A percentile compares a stretch with the other conserved stretches of the same genome.
Conservation (phyloP, 1,140 invertebrate species). For the Eumeta japonica region DNA sequence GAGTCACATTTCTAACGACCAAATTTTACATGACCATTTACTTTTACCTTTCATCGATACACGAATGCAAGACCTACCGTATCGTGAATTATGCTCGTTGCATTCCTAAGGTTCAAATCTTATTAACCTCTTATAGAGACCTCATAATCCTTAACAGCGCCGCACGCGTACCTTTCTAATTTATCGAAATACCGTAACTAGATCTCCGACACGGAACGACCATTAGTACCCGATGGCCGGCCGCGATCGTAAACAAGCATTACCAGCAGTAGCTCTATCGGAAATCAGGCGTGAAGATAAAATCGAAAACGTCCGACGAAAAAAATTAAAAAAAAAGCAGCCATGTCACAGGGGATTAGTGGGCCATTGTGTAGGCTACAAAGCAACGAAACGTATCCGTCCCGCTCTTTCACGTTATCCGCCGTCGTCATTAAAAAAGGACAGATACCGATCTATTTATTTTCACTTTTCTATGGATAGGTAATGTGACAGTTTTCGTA, state of each 20-base stretch:
- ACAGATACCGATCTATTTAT: constrained; percentile 38
- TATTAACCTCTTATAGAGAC: no score
- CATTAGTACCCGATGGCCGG: constrained; percentile 49
- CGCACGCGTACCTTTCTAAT: constrained; percentile 10
- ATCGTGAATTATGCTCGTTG: no score
- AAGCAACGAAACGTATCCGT: constrained; percentile 46
- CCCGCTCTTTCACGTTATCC: constrained; percentile 18
- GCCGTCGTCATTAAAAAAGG: constrained; percentile 18
- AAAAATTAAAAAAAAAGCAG: constrained; percentile 30
- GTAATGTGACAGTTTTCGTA: constrained; percentile 52
- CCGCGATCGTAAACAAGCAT: constrained; percentile 37
- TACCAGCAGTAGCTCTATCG: constrained; percentile 39
- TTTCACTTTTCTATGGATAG: constrained; percentile 48
- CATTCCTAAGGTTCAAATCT: no score
- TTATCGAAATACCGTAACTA: constrained; percentile 25
- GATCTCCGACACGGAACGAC: constrained; percentile 42
- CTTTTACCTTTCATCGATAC: no score
- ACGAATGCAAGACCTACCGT: no score
- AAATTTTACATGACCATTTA: no score
- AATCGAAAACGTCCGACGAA: constrained; percentile 21
- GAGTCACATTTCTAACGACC: no score
- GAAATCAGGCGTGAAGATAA: constrained; percentile 41
- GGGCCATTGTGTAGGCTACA: constrained; percentile 42
- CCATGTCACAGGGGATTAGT: constrained; percentile 48
- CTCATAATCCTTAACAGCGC: no score